Base-by-base conservation (phyloP, 2,888 invertebrate genomes). In the Phragmatobia fuliginosa region DNA sequence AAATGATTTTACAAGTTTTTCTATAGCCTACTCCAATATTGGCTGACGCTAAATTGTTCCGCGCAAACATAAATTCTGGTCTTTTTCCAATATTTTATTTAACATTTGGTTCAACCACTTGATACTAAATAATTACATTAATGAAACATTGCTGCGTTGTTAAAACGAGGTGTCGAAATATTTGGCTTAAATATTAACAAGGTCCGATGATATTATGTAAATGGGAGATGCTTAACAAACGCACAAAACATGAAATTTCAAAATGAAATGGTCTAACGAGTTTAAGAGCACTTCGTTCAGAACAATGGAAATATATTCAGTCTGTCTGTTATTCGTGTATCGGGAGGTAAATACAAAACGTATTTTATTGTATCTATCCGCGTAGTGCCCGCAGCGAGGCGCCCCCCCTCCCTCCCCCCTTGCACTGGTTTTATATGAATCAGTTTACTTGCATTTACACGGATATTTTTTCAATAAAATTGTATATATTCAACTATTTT, bases 151-250 rank as follows among this genome's bases (percentile, higher is more conserved):
- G 14, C 6, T 56, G 52, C 10, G 56, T 58, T 41, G 33, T 60
- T 38, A 36, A n/a, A 62, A 64, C 25, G 31, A 49, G 32, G 49
- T 64, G 32, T 52, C 16, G 7, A 49, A 49, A 52, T 64, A 33
- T 63, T 52, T 63, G 6, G 11, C 61, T 36, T 49, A 18, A 45
- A 32, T 33, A 64, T 64, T 64, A 33, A 33, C 63, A 28, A 25
- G 16, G 16, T 6, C 16, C 49, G 33, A 33, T 49, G 14, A 49
- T 32, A 52, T 33, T 52, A 64, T 64, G 63, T 64, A 64, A 64
- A 64, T 64, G 7, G 25, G 25, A 49, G 32, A 25, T n/a, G 49
- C 49, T 64, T 33, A 52, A 33, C 49, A 31, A 62, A 62, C 21
- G 31, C 28, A 63, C 49, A 45, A 36, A 61, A 58, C n/a, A 18